Evolutionary conservation across 1,140 invertebrate genomes (phyloP).

Genomic region (Drosophila fuyamai): DNA sequence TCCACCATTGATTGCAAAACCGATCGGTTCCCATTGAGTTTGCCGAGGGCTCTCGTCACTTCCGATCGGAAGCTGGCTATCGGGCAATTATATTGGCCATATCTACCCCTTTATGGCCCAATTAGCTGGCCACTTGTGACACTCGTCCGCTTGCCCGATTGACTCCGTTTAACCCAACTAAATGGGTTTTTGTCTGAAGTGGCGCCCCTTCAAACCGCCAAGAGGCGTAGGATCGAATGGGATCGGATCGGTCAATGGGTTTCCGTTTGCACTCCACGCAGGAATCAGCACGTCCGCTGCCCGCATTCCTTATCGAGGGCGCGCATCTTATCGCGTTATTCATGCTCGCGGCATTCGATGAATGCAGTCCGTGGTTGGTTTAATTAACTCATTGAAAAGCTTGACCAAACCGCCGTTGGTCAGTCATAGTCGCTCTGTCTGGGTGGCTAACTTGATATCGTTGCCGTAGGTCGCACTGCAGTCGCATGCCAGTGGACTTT

Average conservation of each 20-base stretch:
- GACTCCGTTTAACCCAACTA: conserved; percentile 3
- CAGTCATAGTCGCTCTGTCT: conserved; percentile 7
- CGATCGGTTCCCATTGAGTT: not conserved
- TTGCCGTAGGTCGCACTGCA: not conserved
- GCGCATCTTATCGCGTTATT: conserved; percentile 48
- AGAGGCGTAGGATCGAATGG: not conserved
- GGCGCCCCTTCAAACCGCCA: conserved; percentile 3
- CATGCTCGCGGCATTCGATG: conserved; percentile 30
- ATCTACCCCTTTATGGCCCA: conserved; percentile 6
- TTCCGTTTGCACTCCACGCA: conserved; percentile 52
- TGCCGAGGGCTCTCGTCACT: conserved; percentile 4
- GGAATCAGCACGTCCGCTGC: conserved; percentile 18
- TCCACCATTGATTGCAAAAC: not conserved
- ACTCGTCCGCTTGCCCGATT: conserved; percentile 3
- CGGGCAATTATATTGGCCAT: not conserved
- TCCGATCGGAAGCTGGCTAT: conserved; percentile 31
- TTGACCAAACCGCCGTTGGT: conserved; percentile 4
- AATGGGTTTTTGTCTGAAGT: not conserved
- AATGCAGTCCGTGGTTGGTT: conserved; percentile 3
- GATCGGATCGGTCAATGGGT: not conserved
- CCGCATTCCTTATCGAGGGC: conserved; percentile 21
- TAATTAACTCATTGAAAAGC: not conserved
- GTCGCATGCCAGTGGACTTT: not conserved
- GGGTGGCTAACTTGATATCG: too few species aligned
- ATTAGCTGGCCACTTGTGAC: not conserved